Evolutionary conservation across 2,113 vertebrate species (phyloP), one percentile per base, ranked within the genome.

Genomic region (Pelobates fuscus): DNA sequence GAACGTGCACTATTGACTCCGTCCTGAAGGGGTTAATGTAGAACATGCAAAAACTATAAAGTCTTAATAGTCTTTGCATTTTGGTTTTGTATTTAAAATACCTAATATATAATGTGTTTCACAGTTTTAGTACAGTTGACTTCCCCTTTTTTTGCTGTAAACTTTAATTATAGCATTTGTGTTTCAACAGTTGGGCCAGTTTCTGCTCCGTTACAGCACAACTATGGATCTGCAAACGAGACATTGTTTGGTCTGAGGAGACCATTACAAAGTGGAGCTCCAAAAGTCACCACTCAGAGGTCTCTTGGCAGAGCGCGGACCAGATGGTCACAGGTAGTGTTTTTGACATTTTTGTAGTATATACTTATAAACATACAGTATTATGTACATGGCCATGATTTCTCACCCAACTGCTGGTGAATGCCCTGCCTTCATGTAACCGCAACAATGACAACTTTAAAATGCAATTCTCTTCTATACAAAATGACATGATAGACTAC

Each of bases 251-350:
- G 86, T 80, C 89, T 93, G 52, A 92, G 92, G 93, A 92, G 88
- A 26, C 84, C 92, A 1, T 81, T 85, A 54, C 5, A 80, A 30
- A 80, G 67, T 77, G 80, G 85, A 73, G 70, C 88, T 77, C 77
- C 85, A 52, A 89, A 86, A 82, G 85, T 86, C 43, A 80, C 85
- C 8, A 59, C 85, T 11, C 79, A 76, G 71, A 84, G 90, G 77
- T 85, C 89, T 11, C 79, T 84, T 43, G 88, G 67, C 84, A 94
- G 91, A 82, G 84, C 86, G 75, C 89, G 88, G 70, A 82, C 82
- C 21, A 92, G 91, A 67, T 91, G 89, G 81, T 91, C 89, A 85
- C 91, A 94, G 94, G 96, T 98, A 78, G 67, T 23, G 70, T 71
- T 63, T 26, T 67, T 61, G 23, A n/a, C n/a, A n/a, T n/a, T n/a